Evolutionary conservation across 2,888 invertebrate genomes (phyloP), one percentile per base, ranked within the genome.

Genomic region (Drosophila hamatofila): DNA sequence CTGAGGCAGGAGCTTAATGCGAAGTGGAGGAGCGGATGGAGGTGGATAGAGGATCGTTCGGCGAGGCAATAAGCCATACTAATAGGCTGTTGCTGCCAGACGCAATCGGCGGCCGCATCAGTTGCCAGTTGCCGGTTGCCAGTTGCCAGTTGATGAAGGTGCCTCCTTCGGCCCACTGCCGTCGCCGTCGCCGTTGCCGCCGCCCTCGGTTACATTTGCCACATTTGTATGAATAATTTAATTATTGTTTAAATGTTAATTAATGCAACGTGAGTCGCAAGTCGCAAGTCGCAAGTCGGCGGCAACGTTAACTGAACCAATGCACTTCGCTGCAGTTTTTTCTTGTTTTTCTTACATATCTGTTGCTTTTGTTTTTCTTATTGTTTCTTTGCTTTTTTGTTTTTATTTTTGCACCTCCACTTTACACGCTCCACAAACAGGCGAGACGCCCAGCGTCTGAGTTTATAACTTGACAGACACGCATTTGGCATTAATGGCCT

Each of bases 221-320:
- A 87, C 89, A 89, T 86, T 86, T 85, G 83, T 90, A 90, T 91
- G 91, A 91, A 91, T 91, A 91, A 91, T 91, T 91, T 90, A 91
- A 91, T 91, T 91, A 91, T 90, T 89, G 90, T 91, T 91, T 91
- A 91, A 91, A 91, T 91, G 91, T 91, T 91, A 91, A 91, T 91
- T 91, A 91, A 91, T 90, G 85, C 91, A 91, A 86, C 81, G 86
- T 86, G 89, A 84, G 74, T 68, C 72, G 80, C 78, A 51, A 57
- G 64, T 60, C 59, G 62, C 60, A 14, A 72, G 69, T 27, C 41
- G 16, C 49, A 5, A 59, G 46, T 44, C 33, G 18, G 66, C 54
- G 46, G 48, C 63, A 44, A 65, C 49, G 61, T 57, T 52, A 71
- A 67, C 68, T 70, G 62, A 78, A 61, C 69, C 69, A 78, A 81